phyloP scores from a whole-genome alignment of 2,888 invertebrate genomes.

The Leptopilina myrica region DNA sequence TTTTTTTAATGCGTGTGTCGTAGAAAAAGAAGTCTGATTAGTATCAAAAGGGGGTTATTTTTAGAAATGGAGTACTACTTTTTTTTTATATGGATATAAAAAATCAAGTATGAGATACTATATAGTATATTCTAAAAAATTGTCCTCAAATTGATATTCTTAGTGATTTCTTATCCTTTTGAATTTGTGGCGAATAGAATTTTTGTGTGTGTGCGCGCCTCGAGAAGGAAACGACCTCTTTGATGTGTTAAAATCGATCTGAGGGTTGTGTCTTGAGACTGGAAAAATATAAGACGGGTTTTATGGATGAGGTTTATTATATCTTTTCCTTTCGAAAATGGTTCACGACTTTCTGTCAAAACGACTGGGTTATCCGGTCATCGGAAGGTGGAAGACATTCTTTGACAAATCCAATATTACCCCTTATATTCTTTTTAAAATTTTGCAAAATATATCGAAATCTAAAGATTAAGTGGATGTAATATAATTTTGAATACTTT shows the following conservation, averaged over 20 bases:
- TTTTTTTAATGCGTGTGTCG: too few species aligned
- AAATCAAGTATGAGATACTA: too few species aligned
- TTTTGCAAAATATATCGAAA: too few species aligned
- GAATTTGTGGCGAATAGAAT: not conserved
- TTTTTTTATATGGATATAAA: too few species aligned
- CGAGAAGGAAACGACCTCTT: not conserved
- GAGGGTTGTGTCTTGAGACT: constrained; percentile 34
- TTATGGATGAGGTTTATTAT: constrained; percentile 4
- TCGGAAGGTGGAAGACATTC: constrained; percentile 9
- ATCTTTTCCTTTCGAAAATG: not conserved
- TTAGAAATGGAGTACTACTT: too few species aligned
- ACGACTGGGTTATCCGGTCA: constrained; percentile 27
- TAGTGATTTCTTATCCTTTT: not conserved
- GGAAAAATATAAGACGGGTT: constrained; percentile 14
- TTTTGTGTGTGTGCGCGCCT: not conserved
- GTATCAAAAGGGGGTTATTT: too few species aligned
- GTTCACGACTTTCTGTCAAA: constrained; percentile 6
- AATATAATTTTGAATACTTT: too few species aligned
- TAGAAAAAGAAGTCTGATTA: too few species aligned
- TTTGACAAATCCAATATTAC: not conserved
- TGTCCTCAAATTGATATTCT: too few species aligned
- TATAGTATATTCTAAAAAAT: too few species aligned
- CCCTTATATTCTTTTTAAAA: not conserved
- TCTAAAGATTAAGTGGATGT: too few species aligned
- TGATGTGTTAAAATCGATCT: constrained; percentile 30